A percentile compares a stretch with the other conserved stretches of the same genome.
These are phyloP conservation scores for Hippolais icterina DNA, from an alignment of 2,113 vertebrate genomes.

Conservation along the genomic window DNA sequence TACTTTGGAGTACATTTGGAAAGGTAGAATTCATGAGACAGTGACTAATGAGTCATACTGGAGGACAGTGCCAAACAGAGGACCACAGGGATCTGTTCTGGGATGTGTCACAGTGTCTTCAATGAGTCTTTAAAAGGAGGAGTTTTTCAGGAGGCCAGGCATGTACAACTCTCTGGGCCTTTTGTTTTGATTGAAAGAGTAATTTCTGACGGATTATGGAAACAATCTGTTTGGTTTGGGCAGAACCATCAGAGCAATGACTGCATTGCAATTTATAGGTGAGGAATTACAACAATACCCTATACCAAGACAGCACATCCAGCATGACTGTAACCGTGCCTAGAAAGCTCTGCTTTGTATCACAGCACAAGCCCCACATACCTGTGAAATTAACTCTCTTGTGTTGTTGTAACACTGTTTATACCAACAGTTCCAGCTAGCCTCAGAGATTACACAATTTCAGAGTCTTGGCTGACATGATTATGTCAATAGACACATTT, in stretches of 20 bases:
- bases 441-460: neutral
- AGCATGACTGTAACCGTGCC: neutral
- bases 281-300: neutral
- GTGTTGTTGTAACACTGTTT: neutral
- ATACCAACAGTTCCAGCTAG: neutral
- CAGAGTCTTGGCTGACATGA: neutral
- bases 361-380: neutral
- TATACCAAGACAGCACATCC: neutral
- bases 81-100: neutral
- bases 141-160: neutral
- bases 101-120: neutral
- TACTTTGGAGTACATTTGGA: neutral
- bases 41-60: neutral
- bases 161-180: neutral
- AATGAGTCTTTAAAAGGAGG: neutral
- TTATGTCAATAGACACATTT: neutral
- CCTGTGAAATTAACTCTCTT: neutral
- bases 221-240: neutral
- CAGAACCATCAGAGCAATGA: neutral
- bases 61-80: neutral
- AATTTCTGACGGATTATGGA: neutral
- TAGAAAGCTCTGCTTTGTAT: neutral
- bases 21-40: neutral
- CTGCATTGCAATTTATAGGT: neutral
- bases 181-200: neutral